Percentiles rank a stretch among this genome's conserved stretches.
These are phyloP conservation scores for Metopia argyrocephala DNA, from an alignment of 2,888 invertebrate genomes.

Conservation along the genomic window DNA sequence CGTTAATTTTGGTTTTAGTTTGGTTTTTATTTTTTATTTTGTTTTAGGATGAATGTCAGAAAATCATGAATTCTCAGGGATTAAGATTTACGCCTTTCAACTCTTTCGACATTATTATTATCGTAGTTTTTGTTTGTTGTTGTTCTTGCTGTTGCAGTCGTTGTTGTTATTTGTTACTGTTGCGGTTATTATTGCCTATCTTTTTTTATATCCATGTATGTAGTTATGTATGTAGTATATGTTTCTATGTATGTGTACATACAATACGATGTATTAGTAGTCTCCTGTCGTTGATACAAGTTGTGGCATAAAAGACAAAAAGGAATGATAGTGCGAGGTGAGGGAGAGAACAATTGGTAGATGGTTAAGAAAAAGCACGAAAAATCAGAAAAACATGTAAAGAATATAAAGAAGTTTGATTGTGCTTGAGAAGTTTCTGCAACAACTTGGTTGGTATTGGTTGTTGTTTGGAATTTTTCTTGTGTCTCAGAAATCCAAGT, in stretches of 20 bases:
- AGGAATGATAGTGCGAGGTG: background rate
- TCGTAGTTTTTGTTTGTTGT: no score
- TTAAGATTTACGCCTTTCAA: conserved; percentile 65
- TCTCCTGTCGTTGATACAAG: background rate
- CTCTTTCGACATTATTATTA: conserved; percentile 64
- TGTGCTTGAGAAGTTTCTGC: conserved; percentile 39
- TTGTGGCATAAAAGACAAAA: background rate
- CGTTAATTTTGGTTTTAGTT: background rate
- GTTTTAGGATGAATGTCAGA: conserved; percentile 61
- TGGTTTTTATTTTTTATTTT: conserved; percentile 31
- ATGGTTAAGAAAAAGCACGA: conserved; percentile 28
- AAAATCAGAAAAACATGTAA: conserved; percentile 27
- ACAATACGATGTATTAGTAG: conserved; percentile 10
- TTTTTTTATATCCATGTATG: background rate
- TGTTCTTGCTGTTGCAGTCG: conserved; percentile 35
- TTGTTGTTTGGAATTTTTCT: conserved; percentile 47
- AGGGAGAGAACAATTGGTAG: background rate
- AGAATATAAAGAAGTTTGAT: conserved; percentile 39
- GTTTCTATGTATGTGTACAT: background rate
- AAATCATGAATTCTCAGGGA: conserved; percentile 65
- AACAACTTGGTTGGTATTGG: conserved; percentile 22
- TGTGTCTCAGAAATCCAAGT: background rate
- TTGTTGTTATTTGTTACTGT: conserved; percentile 19
- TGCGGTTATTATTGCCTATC: conserved; percentile 25
- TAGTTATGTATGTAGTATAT: background rate